Evolutionary conservation across 53 echinoderm and acorn worm species (phyloP).

Genomic region (Patiria pectinifera): DNA sequence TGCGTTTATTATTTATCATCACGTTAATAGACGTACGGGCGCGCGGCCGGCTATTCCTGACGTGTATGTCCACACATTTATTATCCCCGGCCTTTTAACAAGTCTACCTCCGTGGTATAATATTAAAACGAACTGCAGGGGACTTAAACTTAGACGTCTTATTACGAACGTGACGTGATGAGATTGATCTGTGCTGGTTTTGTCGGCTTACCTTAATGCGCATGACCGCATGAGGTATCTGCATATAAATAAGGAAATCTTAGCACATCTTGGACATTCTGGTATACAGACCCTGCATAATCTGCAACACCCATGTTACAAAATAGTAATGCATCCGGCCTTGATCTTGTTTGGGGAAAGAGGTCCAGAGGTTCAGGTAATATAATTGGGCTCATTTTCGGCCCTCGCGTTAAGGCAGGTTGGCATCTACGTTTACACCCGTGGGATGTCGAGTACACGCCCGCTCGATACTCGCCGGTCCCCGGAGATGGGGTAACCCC

Average conservation of each 20-base stretch:
- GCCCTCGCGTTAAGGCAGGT: constrained; percentile 17
- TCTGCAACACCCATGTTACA: not conserved
- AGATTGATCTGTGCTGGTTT: not conserved
- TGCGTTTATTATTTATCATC: constrained; percentile 30
- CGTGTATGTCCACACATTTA: constrained; percentile 45
- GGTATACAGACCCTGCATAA: not conserved
- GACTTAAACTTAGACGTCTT: not conserved
- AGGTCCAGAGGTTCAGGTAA: constrained; percentile 9
- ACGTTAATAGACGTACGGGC: constrained; percentile 16
- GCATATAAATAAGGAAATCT: not conserved
- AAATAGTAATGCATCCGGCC: constrained; percentile 9
- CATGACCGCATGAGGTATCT: not conserved
- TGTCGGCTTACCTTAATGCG: not conserved
- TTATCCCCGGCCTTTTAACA: constrained; percentile 13
- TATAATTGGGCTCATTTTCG: constrained; percentile 41
- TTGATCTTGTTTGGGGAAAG: not conserved
- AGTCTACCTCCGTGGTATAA: not conserved
- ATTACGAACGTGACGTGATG: not conserved
- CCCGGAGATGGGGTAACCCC: constrained; percentile 22
- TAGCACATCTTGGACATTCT: not conserved
- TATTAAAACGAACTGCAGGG: not conserved
- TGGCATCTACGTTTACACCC: constrained; percentile 56
- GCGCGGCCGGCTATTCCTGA: not conserved
- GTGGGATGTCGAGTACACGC: constrained; percentile 33
- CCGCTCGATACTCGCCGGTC: constrained; percentile 32